A percentile compares a stretch with the other conserved stretches of the same genome.
phyloP scores from a whole-genome alignment of 1,140 invertebrate species.

The Drosophila micromelanica region DNA sequence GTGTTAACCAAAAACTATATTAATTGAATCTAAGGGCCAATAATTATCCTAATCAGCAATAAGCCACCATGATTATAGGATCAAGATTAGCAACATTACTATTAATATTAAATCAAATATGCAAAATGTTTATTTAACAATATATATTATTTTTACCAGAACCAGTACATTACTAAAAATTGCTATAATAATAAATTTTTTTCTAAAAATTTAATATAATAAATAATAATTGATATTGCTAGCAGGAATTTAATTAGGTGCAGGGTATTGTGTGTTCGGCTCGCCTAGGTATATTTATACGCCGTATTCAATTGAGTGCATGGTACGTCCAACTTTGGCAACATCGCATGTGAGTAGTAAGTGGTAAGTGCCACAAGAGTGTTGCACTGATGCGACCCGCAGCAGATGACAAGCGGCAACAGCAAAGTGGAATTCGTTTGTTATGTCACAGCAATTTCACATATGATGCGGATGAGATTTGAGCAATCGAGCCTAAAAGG shows the following conservation, averaged over 20 bases:
- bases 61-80: no score
- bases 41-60: no score
- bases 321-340: constrained; percentile 45
- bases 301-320: constrained; percentile 60
- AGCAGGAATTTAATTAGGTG: background rate
- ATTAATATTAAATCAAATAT: no score
- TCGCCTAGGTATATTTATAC: background rate
- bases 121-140: no score
- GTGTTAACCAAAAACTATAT: no score
- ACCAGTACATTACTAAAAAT: no score
- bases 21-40: no score
- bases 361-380: constrained; percentile 15
- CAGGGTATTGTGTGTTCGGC: background rate
- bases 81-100: no score
- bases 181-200: no score
- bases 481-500: background rate
- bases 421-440: background rate
- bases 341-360: constrained; percentile 2
- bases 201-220: no score
- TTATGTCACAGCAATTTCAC: constrained; percentile 12
- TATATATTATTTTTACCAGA: no score
- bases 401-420: constrained; percentile 10
- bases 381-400: constrained; percentile 5
- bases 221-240: no score
- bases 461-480: background rate